Evolutionary conservation across 2,797 vertebrate species (phyloP), one percentile per base, ranked within the genome.

Genomic region (Cottoperca gobio): DNA sequence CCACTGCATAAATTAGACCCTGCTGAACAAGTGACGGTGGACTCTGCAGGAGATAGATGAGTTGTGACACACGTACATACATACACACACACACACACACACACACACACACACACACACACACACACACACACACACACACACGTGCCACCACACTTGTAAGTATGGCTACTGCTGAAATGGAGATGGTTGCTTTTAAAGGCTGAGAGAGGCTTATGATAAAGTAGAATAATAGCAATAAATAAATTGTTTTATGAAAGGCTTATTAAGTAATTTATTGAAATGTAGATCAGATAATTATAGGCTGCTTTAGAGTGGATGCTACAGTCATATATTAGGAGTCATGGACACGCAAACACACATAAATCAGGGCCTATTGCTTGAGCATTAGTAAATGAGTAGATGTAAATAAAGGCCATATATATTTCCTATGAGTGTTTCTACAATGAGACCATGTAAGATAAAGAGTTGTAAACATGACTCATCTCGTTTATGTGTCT

Each of bases 1-100:
- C 82, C 87, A 84, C 85, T 39, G 91, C 92, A 94, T 95, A 94
- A 94, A 94, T 95, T 94, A 94, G 80, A 90, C 72, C 79, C 86
- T 50, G 83, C 82, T 77, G 83, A 86, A 86, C 66, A 82, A 88
- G 78, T 91, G 88, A 90, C 61, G 45, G 65, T 79, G 83, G 76
- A 76, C 80, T 81, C 74, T 57, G 84, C 68, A 76, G 84, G 91
- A 93, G 92, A 93, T 86, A 78, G 84, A 94, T 92, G 83, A 86
- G 52, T 76, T 86, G 84, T 88, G 84, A 84, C 79, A 83, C 84
- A 81, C 86, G 62, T 16, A 60, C 23, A 58, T n/a, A n/a, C n/a
- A n/a, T n/a, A 70, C 60, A 58, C 55, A 33, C 24, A 40, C 37
- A 26, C 28, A 31, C 84, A 78, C 84, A 48, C 37, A 57, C 4